Base-by-base conservation (phyloP, 2,888 invertebrate species). In the Dione juno region DNA sequence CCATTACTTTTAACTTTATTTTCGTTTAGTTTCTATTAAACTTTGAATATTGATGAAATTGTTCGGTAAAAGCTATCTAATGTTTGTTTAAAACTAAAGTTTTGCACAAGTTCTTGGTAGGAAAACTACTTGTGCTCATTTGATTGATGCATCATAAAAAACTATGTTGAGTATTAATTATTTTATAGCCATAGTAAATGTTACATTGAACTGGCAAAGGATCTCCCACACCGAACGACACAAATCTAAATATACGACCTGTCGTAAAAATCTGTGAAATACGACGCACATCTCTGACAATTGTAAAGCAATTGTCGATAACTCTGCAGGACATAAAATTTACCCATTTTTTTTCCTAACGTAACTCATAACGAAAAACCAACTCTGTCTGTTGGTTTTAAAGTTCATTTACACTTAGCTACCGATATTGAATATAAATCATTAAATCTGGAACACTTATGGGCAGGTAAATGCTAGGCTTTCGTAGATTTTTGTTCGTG, bases 261-360 rank as follows among this genome's bases (percentile, higher is more conserved):
- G 81, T 85, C 88, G 85, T 90, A 87, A 91, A 90, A 86, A 83
- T 82, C 75, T 77, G 78, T 88, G 82, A 90, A 84, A 86, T 89
- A 89, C 84, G 87, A 84, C 78, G 76, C 74, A 78, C 75, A 78
- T 79, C 79, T 76, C 78, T 82, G 82, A 85, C 88, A 87, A 88
- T 89, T 86, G 82, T 79, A 79, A 81, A 82, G 80, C 84, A 84
- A 87, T 88, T 86, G 88, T 84, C 79, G 81, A 84, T 81, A 81
- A 78, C 84, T 79, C 85, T 82, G 81, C 82, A 82, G 80, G 80
- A 81, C 80, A 81, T 81, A 80, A 80, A 77, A 77, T 76, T 73
- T 76, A 67, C 40, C 65, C 63, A 71, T 68, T 74, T 74, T 72
- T 70, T 76, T 16, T 57, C 8, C n/a, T 74, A n/a, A 75, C 54